Evolutionary conservation across 2,888 invertebrate genomes (phyloP), one percentile per base, ranked within the genome.

Genomic region (Spodoptera exigua): DNA sequence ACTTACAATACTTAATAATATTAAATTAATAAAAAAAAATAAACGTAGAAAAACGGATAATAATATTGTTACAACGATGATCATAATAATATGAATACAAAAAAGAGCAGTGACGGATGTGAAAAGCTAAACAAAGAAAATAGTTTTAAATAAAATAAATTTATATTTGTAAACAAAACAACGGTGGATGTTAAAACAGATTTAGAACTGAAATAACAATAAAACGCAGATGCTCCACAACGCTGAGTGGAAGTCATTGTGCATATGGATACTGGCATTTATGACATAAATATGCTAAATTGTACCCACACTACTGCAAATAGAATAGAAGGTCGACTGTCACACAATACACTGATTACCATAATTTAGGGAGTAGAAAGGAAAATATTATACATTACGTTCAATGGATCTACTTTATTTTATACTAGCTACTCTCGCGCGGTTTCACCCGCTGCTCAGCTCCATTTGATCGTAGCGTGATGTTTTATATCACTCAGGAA

Each of bases 221-320:
- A 60, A 60, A 47, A 27, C 35, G 9, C 47, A 66, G 41, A 59
- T 66, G 60, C 46, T 34, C 16, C 34, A n/a, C 4, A 39, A 0
- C 17, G 49, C 21, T 34, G 13, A 32, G 13, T 17, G 21, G 32
- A 52, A 35, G 35, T 34, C 43, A 18, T 32, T 47, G 45, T 47
- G 18, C 14, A 2, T 47, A 27, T 35, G 27, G 13, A 40, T 52
- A 53, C 48, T 32, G 27, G 11, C 32, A 39, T 53, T 36, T 44
- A 10, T 39, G 47, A 36, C 16, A 65, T 66, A 52, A 40, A 57
- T 37, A 63, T 66, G 53, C 52, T 59, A 60, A 66, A 53, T 36
- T 18, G 53, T 43, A 16, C 12, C 35, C 43, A 43, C 13, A 47
- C 10, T n/a, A 16, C 18, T 11, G 7, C 3, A 9, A 39, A 47